A percentile compares a stretch with the other conserved stretches of the same genome.
Conservation (phyloP, 1,140 invertebrate genomes). For the Bombus waltoni region DNA sequence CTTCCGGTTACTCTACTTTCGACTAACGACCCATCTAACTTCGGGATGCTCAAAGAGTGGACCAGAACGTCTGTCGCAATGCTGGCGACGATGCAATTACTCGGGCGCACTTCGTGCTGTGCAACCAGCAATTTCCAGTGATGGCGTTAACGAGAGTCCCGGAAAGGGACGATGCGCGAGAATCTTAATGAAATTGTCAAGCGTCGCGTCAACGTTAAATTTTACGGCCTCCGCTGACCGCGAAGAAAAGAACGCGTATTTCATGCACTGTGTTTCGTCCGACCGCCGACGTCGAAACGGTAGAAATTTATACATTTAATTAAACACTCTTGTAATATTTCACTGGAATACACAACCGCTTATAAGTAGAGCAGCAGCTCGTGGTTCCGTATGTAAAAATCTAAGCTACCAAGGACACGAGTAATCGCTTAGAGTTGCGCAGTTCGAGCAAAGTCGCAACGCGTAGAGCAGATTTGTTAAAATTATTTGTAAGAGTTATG, state of each 20-base stretch:
- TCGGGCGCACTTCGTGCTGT: constrained; percentile 13
- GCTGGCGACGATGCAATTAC: constrained; percentile 50
- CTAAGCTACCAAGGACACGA: too few species aligned
- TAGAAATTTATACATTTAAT: too few species aligned
- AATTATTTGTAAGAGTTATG: too few species aligned
- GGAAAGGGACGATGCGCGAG: neutral
- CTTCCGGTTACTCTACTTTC: constrained; percentile 52
- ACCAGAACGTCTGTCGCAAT: constrained; percentile 43
- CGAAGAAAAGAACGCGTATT: neutral
- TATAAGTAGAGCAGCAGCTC: too few species aligned
- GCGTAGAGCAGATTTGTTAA: too few species aligned
- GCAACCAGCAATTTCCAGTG: constrained; percentile 48
- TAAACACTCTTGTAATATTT: too few species aligned
- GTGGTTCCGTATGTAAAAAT: too few species aligned
- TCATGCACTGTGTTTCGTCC: neutral
- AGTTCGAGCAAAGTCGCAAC: too few species aligned
- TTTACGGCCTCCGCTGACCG: neutral
- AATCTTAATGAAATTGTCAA: constrained; percentile 49
- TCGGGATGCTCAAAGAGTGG: constrained; percentile 46
- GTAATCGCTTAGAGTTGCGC: too few species aligned
- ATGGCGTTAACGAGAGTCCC: constrained; percentile 39
- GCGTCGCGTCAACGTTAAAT: constrained; percentile 3
- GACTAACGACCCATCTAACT: constrained; percentile 55
- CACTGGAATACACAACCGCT: too few species aligned
- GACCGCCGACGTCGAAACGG: neutral